A percentile compares a stretch with the other conserved stretches of the same genome.
Conservation (phyloP, 2,888 invertebrate species). For the Nomada hirtipes region DNA sequence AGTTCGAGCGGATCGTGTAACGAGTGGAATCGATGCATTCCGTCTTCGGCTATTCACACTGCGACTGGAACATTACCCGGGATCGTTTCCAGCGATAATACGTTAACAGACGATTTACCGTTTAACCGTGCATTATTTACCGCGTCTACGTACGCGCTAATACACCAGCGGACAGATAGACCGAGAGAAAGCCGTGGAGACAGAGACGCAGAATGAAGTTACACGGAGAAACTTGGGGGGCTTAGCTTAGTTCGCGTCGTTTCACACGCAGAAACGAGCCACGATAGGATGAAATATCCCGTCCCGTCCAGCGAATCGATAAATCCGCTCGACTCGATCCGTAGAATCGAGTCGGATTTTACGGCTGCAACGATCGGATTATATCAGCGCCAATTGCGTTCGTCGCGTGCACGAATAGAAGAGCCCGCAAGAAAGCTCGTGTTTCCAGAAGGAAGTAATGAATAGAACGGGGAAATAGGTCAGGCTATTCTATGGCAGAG, state of each 20-base stretch:
- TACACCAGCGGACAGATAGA: conserved; percentile 12
- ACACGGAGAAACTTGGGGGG: conserved; percentile 66
- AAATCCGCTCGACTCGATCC: conserved; percentile 50
- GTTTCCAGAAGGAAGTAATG: conserved; percentile 73
- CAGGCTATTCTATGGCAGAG: conserved; percentile 49
- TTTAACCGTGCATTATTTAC: conserved; percentile 67
- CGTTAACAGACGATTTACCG: conserved; percentile 72
- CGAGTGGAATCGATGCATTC: conserved; percentile 54
- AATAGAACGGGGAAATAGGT: conserved; percentile 70
- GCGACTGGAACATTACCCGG: conserved; percentile 54
- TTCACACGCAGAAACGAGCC: conserved; percentile 45
- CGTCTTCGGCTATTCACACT: conserved; percentile 41
- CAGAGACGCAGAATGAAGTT: conserved; percentile 25
- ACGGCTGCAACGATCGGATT: conserved; percentile 50
- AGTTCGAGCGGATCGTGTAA: conserved; percentile 50
- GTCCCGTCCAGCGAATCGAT: conserved; percentile 51
- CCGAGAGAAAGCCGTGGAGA: not conserved
- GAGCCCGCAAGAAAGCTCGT: conserved; percentile 62
- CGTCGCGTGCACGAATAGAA: conserved; percentile 6
- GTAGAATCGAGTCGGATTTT: conserved; percentile 30
- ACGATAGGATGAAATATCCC: conserved; percentile 53
- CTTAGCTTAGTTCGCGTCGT: conserved; percentile 36
- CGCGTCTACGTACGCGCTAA: conserved; percentile 47
- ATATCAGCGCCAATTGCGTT: conserved; percentile 41
- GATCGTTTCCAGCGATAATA: conserved; percentile 67